These are phyloP conservation scores for Toxotes jaculatrix DNA, from an alignment of 2,113 vertebrate genomes.

Conservation along the genomic window DNA sequence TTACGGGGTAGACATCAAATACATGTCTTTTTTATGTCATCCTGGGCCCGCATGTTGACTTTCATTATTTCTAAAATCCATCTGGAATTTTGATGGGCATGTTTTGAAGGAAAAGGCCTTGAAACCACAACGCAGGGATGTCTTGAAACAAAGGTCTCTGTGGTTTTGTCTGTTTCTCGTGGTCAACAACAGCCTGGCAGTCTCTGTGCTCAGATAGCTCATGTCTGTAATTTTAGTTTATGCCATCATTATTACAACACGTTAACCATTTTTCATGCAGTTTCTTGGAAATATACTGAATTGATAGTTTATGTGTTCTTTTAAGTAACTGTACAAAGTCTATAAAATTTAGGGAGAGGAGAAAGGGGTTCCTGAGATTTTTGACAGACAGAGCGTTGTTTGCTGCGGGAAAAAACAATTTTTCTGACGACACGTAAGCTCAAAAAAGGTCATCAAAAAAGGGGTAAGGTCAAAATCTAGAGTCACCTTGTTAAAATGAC, in stretches of 20 bases:
- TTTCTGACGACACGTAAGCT: background rate
- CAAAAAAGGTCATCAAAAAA: background rate
- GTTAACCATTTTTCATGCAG: conserved; percentile 63
- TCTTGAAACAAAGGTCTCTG: conserved; percentile 84
- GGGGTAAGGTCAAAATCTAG: background rate
- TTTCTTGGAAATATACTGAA: conserved; percentile 63
- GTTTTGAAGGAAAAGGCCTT: conserved; percentile 82
- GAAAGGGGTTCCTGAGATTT: conserved; percentile 6
- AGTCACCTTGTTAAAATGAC: background rate
- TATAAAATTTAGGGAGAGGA: conserved; percentile 39
- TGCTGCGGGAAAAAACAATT: background rate
- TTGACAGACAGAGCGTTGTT: background rate
- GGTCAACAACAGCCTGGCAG: conserved; percentile 74
- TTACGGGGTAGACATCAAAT: conserved; percentile 83
- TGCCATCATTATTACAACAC: conserved; percentile 79
- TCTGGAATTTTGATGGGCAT: conserved; percentile 84
- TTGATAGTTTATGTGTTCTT: conserved; percentile 51
- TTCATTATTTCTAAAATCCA: conserved; percentile 82
- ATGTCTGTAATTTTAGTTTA: conserved; percentile 82
- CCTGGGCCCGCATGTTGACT: conserved; percentile 78
- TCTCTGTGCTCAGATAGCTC: conserved; percentile 70
- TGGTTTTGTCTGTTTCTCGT: conserved; percentile 80
- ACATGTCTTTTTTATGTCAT: conserved; percentile 78
- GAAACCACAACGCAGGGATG: conserved; percentile 80
- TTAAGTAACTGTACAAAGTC: conserved; percentile 44